Base-by-base conservation (phyloP, 2,113 vertebrate species). In the Myxocyprinus asiaticus region DNA sequence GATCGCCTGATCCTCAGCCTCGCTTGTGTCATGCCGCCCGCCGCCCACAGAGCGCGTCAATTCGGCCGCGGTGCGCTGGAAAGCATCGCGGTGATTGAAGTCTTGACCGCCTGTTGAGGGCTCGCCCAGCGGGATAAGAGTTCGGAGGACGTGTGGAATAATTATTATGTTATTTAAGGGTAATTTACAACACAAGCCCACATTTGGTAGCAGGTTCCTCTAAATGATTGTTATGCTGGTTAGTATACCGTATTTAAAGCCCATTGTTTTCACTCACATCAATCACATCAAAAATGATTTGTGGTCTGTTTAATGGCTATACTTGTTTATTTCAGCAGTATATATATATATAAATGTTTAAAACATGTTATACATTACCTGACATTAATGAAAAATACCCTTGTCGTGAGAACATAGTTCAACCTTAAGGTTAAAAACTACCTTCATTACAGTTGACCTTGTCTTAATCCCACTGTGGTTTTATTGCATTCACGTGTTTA, bases 141-240 rank as follows among this genome's bases (percentile, higher is more conserved):
- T 74, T 85, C 84, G 87, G 83, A 82, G 78, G 88, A 82, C 89
- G 86, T 81, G 87, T 78, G 79, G 82, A 87, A 91, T 91, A 90
- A 91, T 93, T 88, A 90, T 91, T 84, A 90, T 92, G 89, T 92
- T 90, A 90, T 89, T 91, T 71, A 85, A 83, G 88, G 86, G 89
- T 86, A 86, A 92, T 93, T 92, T 90, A 90, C 90, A 92, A 91
- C 90, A 92, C 90, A 92, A 91, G 87, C 83, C 86, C 71, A 44
- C 74, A 78, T 85, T 86, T 84, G 22, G 75, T 66, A 59, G 47
- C 65, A 43, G 17, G 47, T 79, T 17, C 50, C 65, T 42, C 12
- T 11, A 8, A 68, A 74, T 17, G 55, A 33, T 77, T 68, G 65
- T 68, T 61, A 59, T 51, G 44, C 59, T 33, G 17, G 22, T 33